Percentiles rank a stretch among this genome's conserved stretches.
Evolutionary conservation across 2,888 invertebrate genomes (phyloP).

Genomic region (Caenorhabditis becei): DNA sequence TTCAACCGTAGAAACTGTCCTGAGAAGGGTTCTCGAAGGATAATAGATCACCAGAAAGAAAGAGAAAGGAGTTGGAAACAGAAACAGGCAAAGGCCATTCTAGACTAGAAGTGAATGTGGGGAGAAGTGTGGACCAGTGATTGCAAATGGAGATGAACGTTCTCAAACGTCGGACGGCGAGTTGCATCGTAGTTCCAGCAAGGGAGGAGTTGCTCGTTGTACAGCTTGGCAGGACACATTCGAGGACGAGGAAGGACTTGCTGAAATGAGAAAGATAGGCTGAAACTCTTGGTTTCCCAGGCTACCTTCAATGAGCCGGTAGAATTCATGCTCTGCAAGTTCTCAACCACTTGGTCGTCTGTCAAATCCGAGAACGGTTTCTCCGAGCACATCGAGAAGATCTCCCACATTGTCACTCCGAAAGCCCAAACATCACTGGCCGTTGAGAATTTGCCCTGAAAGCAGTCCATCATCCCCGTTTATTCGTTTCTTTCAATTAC

Average conservation of each 20-base stretch:
- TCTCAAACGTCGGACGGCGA: constrained; percentile 71
- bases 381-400: constrained; percentile 88
- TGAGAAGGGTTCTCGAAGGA: constrained; percentile 50
- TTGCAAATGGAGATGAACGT: constrained; percentile 75
- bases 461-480: background rate
- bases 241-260: constrained; percentile 61
- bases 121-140: constrained; percentile 66
- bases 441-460: constrained; percentile 90
- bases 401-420: constrained; percentile 91
- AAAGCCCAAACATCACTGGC: constrained; percentile 94
- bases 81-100: background rate
- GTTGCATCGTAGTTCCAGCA: constrained; percentile 69
- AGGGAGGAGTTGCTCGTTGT: constrained; percentile 66
- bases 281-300: background rate
- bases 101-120: constrained; percentile 46
- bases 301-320: constrained; percentile 66
- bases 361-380: constrained; percentile 88
- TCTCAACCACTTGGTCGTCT: constrained; percentile 90
- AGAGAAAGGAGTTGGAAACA: constrained; percentile 12
- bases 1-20: constrained; percentile 49
- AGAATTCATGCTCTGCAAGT: constrained; percentile 83
- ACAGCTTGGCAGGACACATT: constrained; percentile 68
- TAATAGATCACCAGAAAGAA: constrained; percentile 55
- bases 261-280: constrained; percentile 53
- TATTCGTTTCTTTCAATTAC: constrained; percentile 32